These are phyloP conservation scores for Rotaria sp. DNA, from an alignment of 2,888 invertebrate genomes.

Conservation along the genomic window DNA sequence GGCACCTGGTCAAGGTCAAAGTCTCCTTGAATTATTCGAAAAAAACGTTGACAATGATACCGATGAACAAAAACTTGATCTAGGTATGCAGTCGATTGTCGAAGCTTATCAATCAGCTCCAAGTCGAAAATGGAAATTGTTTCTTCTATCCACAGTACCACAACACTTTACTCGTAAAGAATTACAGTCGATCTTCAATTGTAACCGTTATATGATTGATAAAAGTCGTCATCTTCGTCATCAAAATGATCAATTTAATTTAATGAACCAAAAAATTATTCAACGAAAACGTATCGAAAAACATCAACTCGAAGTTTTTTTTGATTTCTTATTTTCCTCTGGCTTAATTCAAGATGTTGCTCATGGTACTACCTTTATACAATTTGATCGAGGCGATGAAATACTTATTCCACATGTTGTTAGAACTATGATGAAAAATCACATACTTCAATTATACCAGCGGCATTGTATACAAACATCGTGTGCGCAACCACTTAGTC, in stretches of 20 bases:
- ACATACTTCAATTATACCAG: background rate
- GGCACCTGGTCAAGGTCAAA: background rate
- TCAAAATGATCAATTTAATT: background rate
- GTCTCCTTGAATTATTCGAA: background rate
- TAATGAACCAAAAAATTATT: background rate
- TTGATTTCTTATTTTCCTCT: background rate
- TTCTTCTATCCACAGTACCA: background rate
- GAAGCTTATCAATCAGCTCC: background rate
- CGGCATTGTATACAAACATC: background rate
- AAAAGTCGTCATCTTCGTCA: background rate
- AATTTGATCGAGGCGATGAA: background rate
- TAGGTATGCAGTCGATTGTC: background rate
- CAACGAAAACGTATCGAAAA: background rate
- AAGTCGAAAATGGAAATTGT: background rate
- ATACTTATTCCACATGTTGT: background rate
- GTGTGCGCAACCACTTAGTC: background rate
- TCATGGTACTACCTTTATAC: background rate
- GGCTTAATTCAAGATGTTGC: background rate
- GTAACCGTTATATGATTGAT: background rate
- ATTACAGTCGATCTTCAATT: background rate
- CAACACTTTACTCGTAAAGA: background rate
- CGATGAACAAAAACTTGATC: background rate
- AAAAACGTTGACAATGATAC: no score
- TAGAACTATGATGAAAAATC: background rate
- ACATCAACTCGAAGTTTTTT: background rate